Base-by-base conservation (phyloP, 53 echinoderm and acorn worm species). In the Astropecten irregularis region DNA sequence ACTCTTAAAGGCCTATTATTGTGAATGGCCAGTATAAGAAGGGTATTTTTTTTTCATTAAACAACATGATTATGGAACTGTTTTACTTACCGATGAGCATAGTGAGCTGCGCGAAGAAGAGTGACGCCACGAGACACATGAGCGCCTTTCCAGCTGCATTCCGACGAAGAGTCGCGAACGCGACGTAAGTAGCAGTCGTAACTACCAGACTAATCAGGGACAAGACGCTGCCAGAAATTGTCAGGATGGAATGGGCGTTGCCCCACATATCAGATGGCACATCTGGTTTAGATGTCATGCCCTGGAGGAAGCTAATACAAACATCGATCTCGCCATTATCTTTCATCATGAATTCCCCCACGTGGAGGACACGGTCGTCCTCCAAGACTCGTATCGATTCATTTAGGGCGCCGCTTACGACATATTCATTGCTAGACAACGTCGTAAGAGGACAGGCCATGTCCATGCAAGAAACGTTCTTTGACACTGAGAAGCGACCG, bases 81-180 rank as follows among this genome's bases (percentile, higher is more conserved):
- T 66, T 0, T 8, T 38, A 21, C 66, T 66, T 36, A 66, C 66
- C 66, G 21, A 40, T 36, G 21, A 66, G 38, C 66, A 66, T 39
- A 3, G 66, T 66, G 33, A 36, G 9, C 6, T 88, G 87, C 0
- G 77, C 77, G 18, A 88, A 31, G 11, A 91, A 39, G 8, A 91
- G 84, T 6, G 91, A 53, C 8, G 76, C 23, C 4, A 83, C 88
- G 1, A 91, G 65, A 16, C 84, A 55, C 31, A 91, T 52, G 4
- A 88, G 71, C 2, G 77, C 83, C 40, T 88, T 88, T 5, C 91
- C 91, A 3, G 83, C 81, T 40, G 76, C 49, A 52, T 91, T 91
- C 1, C 66, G 66, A 16, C 84, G 57, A 1, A 88, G 73, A 0
- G 32, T n/a, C 4, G 88, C 61, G 36, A 91, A 88, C 0, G 76